These are phyloP conservation scores for Lepus americanus DNA, from an alignment of 2,113 vertebrate genomes.

Conservation along the genomic window DNA sequence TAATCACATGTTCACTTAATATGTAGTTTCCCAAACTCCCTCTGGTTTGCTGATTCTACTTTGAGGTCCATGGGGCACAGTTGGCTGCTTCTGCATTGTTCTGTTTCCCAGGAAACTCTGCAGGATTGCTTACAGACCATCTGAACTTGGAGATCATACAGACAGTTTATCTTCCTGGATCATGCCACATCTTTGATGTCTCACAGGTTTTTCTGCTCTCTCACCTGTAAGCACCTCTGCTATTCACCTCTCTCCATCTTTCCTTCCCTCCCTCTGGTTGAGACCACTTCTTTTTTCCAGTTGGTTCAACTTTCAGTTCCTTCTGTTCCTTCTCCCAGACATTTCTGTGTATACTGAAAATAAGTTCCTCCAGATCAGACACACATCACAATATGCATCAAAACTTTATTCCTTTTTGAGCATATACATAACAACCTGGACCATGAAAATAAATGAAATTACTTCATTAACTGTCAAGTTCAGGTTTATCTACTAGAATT, in stretches of 20 bases:
- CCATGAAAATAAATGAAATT: neutral
- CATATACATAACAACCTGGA: neutral
- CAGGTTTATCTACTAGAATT: neutral
- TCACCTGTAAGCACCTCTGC: neutral
- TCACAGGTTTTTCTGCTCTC: neutral
- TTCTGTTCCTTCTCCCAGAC: neutral
- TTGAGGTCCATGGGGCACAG: rapidly evolving
- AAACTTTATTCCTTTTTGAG: neutral
- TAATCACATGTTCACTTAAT: neutral
- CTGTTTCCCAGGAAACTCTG: neutral
- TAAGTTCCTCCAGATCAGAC: too few relatives aligned
- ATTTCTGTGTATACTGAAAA: neutral
- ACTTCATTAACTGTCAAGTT: neutral
- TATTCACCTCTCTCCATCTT: neutral
- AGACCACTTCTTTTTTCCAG: neutral
- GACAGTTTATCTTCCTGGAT: neutral
- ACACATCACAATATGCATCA: neutral
- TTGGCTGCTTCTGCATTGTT: neutral
- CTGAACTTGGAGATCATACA: neutral
- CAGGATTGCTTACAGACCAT: neutral
- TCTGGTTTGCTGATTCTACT: neutral
- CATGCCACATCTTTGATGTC: neutral
- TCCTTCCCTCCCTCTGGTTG: neutral
- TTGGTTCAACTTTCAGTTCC: neutral
- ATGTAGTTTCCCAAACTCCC: neutral